Percentiles rank a stretch among this genome's conserved stretches.
Evolutionary conservation across 2,888 invertebrate genomes (phyloP).

Genomic region (Sesia bembeciformis): DNA sequence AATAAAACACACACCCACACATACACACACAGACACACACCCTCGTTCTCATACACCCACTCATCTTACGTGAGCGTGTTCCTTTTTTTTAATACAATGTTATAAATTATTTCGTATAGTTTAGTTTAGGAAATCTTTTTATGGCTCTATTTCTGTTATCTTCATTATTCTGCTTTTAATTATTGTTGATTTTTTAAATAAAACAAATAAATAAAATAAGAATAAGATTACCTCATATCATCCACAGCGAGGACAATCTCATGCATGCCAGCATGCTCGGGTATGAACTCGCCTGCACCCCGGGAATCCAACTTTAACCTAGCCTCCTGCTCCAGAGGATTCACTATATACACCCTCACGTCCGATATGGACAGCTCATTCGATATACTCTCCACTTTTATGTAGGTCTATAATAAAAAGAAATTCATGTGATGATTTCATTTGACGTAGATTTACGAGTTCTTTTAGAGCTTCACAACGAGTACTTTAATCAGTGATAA

Average conservation of each 20-base stretch:
- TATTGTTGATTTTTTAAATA: not conserved
- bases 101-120: no score
- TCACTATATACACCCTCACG: slow-evolving; percentile 84
- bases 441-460: no score
- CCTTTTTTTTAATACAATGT: no score
- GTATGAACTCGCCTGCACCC: slow-evolving; percentile 89
- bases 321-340: slow-evolving; percentile 82
- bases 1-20: no score
- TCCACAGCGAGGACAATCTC: slow-evolving; percentile 81
- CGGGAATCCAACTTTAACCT: slow-evolving; percentile 77
- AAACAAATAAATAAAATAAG: not conserved
- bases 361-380: slow-evolving; percentile 81
- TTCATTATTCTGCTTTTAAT: no score
- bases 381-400: slow-evolving; percentile 82
- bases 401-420: slow-evolving; percentile 77
- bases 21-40: no score
- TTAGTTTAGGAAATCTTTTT: no score
- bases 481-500: no score
- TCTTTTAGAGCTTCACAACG: no score
- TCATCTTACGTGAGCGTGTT: no score
- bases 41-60: no score
- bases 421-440: not conserved
- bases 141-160: not conserved
- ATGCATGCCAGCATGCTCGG: slow-evolving; percentile 95
- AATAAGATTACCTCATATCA: slow-evolving; percentile 62